Evolutionary conservation across 2,888 invertebrate genomes (phyloP).

Genomic region (Idaea biselata): DNA sequence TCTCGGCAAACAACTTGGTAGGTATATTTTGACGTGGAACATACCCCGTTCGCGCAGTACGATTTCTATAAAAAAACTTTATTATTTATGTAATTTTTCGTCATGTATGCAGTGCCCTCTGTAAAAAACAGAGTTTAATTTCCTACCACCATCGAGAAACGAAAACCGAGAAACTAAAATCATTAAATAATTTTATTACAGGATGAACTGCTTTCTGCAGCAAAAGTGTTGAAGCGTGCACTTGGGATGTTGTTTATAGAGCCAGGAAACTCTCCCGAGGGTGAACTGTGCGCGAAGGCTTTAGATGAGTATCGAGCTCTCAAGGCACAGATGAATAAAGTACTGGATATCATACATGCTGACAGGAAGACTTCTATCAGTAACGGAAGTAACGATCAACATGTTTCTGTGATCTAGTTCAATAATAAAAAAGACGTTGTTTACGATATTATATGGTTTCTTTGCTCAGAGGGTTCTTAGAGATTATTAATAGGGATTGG

Average conservation of each 20-base stretch:
- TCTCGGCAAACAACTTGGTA: no score
- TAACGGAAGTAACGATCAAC: slow-evolving; percentile 24
- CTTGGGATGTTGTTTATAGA: slow-evolving; percentile 86
- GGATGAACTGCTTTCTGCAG: slow-evolving; percentile 80
- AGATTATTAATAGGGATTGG: no score
- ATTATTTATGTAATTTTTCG: no score
- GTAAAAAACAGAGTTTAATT: no score
- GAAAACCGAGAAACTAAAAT: no score
- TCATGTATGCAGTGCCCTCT: no score
- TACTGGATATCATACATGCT: slow-evolving; percentile 56
- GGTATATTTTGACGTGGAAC: no score
- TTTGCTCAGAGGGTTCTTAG: background rate
- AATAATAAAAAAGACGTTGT: background rate
- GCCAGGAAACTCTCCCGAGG: slow-evolving; percentile 86
- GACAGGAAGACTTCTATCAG: slow-evolving; percentile 54
- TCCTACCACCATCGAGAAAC: no score
- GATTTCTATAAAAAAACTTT: no score
- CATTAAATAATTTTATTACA: no score
- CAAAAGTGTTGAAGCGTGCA: slow-evolving; percentile 81
- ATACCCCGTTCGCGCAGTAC: no score
- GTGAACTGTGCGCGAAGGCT: slow-evolving; percentile 84
- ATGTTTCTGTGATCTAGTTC: background rate
- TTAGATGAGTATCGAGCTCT: slow-evolving; percentile 82
- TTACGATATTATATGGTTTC: background rate
- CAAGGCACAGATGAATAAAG: slow-evolving; percentile 69